A percentile compares a stretch with the other conserved stretches of the same genome.
Conservation (phyloP, 2,113 vertebrate genomes). For the Rhombomys opimus region DNA sequence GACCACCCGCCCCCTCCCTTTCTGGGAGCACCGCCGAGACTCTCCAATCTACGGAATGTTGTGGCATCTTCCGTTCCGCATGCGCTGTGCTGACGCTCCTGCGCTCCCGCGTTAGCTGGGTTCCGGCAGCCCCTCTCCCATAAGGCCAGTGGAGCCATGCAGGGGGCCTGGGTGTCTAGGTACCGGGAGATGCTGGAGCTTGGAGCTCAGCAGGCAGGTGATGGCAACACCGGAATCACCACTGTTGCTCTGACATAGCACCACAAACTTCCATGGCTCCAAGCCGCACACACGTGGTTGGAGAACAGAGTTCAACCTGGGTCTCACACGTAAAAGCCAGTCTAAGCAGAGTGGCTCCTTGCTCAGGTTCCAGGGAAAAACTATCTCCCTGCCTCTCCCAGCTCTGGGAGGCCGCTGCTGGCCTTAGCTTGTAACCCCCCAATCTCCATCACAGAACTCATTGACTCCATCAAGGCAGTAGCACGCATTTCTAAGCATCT, state of each 20-base stretch:
- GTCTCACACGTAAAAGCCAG: not conserved
- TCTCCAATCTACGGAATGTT: not conserved
- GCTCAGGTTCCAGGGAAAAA: fast-evolving
- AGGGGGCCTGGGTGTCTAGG: not conserved
- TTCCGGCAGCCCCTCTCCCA: not conserved
- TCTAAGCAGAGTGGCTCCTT: not conserved
- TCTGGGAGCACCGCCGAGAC: not conserved
- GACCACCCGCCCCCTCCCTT: no score
- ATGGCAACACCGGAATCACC: not conserved
- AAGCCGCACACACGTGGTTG: not conserved
- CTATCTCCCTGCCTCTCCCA: not conserved
- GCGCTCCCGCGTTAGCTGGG: not conserved
- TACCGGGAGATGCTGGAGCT: not conserved
- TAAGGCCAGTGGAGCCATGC: not conserved
- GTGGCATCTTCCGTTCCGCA: not conserved
- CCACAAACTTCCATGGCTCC: not conserved
- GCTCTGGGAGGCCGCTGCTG: not conserved
- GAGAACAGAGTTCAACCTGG: not conserved
- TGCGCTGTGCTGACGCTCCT: not conserved
- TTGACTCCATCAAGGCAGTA: not conserved
- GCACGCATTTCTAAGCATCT: fast-evolving
- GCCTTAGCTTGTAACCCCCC: fast-evolving
- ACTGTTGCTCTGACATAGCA: not conserved
- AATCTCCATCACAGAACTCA: not conserved
- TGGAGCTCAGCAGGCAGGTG: not conserved